Conservation (phyloP, 2,113 vertebrate genomes). For the Anolis carolinensis region DNA sequence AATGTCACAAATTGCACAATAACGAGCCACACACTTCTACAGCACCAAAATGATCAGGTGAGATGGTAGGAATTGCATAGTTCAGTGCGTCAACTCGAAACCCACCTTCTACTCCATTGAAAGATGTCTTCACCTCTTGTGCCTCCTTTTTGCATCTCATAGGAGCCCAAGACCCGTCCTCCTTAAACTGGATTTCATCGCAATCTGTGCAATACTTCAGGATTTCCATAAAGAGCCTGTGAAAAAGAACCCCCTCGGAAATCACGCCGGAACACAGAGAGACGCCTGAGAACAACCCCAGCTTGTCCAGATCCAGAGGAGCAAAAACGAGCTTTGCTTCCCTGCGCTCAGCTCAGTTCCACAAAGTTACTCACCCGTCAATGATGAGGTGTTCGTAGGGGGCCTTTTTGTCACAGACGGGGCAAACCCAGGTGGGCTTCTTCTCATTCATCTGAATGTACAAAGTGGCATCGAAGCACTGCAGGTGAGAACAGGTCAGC, state of each 20-base stretch:
- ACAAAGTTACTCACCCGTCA: conserved; percentile 84
- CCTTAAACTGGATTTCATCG: conserved; percentile 98
- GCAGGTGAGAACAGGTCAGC: conserved; percentile 97
- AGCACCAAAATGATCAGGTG: neutral
- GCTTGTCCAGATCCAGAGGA: too few relatives aligned
- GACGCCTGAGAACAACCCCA: neutral
- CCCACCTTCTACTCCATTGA: conserved; percentile 92
- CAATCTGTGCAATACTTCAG: conserved; percentile 95
- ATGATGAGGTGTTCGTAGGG: conserved; percentile 98
- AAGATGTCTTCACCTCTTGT: conserved; percentile 90
- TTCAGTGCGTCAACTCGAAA: accelerated
- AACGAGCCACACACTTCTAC: neutral
- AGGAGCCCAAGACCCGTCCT: conserved; percentile 96
- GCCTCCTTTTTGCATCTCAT: conserved; percentile 97
- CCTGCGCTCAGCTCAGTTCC: accelerated
- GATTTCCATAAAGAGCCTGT: conserved; percentile 97
- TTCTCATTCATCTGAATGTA: conserved; percentile 99
- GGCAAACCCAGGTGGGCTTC: conserved; percentile 98
- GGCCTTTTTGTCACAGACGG: conserved; percentile 98
- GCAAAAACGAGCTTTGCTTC: neutral
- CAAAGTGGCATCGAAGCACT: conserved; percentile 97
- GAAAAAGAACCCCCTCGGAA: conserved; percentile 31
- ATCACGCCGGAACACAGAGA: neutral
- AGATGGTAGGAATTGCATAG: neutral
- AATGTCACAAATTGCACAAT: neutral